Evolutionary conservation across 1,140 invertebrate species (phyloP).

Genomic region (Magallana angulata): DNA sequence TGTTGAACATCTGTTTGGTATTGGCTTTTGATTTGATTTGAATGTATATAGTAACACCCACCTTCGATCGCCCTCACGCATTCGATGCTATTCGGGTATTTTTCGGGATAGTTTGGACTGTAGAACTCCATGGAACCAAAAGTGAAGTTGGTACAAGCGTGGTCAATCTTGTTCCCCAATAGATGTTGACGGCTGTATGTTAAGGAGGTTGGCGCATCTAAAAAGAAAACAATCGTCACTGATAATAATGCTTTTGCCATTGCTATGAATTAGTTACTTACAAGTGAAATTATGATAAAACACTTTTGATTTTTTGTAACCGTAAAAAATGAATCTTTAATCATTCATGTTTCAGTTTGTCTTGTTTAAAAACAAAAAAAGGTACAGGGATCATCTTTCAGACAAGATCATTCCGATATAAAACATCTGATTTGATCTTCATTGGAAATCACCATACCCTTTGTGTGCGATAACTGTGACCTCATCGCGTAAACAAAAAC

Average conservation of each 20-base stretch:
- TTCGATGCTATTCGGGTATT: constrained; percentile 86
- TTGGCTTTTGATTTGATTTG: too few relatives aligned
- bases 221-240: too few relatives aligned
- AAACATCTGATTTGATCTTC: background rate
- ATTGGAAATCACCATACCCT: background rate
- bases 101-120: constrained; percentile 86
- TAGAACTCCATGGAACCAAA: constrained; percentile 83
- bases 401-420: too few relatives aligned
- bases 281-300: too few relatives aligned
- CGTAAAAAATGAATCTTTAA: too few relatives aligned
- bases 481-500: constrained; percentile 7
- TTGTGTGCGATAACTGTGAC: background rate
- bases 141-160: constrained; percentile 73
- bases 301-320: too few relatives aligned
- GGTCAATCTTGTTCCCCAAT: constrained; percentile 45
- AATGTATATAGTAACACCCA: constrained; percentile 73
- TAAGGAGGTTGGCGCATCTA: constrained; percentile 12
- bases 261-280: too few relatives aligned
- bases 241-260: too few relatives aligned
- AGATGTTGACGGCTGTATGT: constrained; percentile 6
- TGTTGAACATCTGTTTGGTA: too few relatives aligned
- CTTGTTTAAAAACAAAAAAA: too few relatives aligned
- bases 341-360: too few relatives aligned
- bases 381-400: too few relatives aligned
- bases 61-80: constrained; percentile 87